Evolutionary conservation across 1,140 invertebrate species (phyloP).

Genomic region (Phthorimaea operculella): DNA sequence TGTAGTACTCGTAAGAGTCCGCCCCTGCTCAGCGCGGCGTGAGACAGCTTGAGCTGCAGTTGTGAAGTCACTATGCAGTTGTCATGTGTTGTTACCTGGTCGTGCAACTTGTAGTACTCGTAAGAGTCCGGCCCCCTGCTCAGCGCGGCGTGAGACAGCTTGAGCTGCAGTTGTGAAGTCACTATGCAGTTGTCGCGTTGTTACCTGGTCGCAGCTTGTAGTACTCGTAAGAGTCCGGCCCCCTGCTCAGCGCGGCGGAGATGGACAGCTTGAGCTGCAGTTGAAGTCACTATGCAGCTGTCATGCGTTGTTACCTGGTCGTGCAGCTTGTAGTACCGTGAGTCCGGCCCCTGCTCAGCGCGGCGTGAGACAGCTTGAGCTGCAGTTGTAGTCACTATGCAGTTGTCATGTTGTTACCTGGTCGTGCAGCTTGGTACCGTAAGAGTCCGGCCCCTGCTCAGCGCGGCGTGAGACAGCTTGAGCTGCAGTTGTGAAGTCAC

Average conservation of each 20-base stretch:
- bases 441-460: conserved; percentile 85
- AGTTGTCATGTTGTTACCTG: no score
- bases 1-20: no score
- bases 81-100: no score
- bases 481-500: conserved; percentile 85
- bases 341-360: no score
- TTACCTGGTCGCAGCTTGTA: no score
- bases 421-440: conserved; percentile 84
- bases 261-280: conserved; percentile 87
- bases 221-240: conserved; percentile 89
- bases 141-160: conserved; percentile 84
- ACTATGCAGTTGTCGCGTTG: conserved; percentile 96
- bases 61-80: no score
- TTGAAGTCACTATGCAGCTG: conserved; percentile 91
- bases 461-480: conserved; percentile 84
- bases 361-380: no score
- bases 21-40: no score
- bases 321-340: no score
- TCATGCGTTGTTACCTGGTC: no score
- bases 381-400: no score
- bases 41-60: no score
- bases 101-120: conserved; percentile 85
- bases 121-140: conserved; percentile 86
- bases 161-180: conserved; percentile 83
- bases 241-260: conserved; percentile 82